Base-by-base conservation (phyloP, 2,797 vertebrate genomes). In the Borostomias antarcticus region DNA sequence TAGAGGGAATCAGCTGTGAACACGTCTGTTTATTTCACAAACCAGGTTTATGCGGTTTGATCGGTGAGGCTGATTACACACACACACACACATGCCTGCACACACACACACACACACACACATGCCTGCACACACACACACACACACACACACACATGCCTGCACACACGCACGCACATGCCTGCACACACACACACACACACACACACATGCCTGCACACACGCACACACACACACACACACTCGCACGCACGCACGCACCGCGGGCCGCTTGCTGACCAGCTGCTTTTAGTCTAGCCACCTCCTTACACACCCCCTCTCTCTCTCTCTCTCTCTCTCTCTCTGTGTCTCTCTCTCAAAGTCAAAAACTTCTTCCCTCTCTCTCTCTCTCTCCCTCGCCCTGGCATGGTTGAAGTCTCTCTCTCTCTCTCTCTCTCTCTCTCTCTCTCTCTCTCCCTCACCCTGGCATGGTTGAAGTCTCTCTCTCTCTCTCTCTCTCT, bases 1-100 rank as follows among this genome's bases (percentile, higher is more conserved):
- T 89, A 90, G 77, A 81, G 74, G 78, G 86, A 83, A 75, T 86
- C 71, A 64, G 75, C 77, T 84, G 80, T 70, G 82, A 81, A 85
- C 85, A 79, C 66, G 71, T 83, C 80, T 87, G 86, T 89, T 90
- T 88, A 88, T 82, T 81, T 73, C 60, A 63, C 76, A 85, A 81
- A 84, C 79, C 79, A 67, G 80, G 74, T 73, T 84, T 78, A 75
- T 79, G 11, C 82, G 76, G 74, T 75, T 77, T 85, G 88, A 88
- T 84, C 86, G 87, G 82, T 73, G 67, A 68, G 75, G 72, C 74
- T 86, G 82, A 88, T 86, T 78, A 83, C 70, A 58, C 74, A 62
- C 60, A 58, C 65, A 78, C 67, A 62, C 62, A 71, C 66, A 69
- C n/a, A n/a, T n/a, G n/a, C n/a, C n/a, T n/a, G n/a, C n/a, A n/a